Evolutionary conservation across 1,140 invertebrate species (phyloP), one percentile per base, ranked within the genome.

Genomic region (Pseudomyrmex pallidus): DNA sequence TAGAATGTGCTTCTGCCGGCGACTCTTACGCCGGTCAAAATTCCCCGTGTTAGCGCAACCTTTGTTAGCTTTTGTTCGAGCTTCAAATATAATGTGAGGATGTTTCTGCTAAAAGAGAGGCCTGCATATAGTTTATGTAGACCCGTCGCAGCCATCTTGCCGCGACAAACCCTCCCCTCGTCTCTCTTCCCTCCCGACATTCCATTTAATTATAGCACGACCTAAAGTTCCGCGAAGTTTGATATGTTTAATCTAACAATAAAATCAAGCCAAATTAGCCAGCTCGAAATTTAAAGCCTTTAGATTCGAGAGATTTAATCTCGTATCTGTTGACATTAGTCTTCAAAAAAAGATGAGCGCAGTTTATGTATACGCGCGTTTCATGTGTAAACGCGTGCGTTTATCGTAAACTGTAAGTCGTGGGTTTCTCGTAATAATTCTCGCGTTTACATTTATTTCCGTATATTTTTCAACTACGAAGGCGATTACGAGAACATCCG

Each of bases 71-170:
- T 98, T 98, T 50, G 97, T 97, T 87, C 97, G 96, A 85, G 98
- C 97, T 94, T 98, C 97, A 95, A 98, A 99, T 93, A 99, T 98
- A 92, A 99, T 97, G 96, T 99, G 98, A 91, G 98, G 98, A 96
- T 99, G 98, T 95, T 98, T 98, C 96, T 98, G 97, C 96, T 98
- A 96, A 95, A 96, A 95, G 95, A 96, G 95, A 96, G 92, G 94
- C 93, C 90, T 93, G 92, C 92, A 93, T 94, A 91, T 94, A 94
- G 92, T 92, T 92, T 74, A 74, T 66, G 86, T 35, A 7, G 35
- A 7, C 85, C 83, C 84, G 78, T 83, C 70, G 52, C 62, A n/a
- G n/a, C 57, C 8, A 56, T 56, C 25, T 61, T n/a, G n/a, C n/a
- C 20, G 70, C 52, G 20, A 22, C 17, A 25, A 35, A 5, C 5